These are phyloP conservation scores for Lepilemur ruficaudatus DNA, from an alignment of 2,797 vertebrate species.

Conservation along the genomic window DNA sequence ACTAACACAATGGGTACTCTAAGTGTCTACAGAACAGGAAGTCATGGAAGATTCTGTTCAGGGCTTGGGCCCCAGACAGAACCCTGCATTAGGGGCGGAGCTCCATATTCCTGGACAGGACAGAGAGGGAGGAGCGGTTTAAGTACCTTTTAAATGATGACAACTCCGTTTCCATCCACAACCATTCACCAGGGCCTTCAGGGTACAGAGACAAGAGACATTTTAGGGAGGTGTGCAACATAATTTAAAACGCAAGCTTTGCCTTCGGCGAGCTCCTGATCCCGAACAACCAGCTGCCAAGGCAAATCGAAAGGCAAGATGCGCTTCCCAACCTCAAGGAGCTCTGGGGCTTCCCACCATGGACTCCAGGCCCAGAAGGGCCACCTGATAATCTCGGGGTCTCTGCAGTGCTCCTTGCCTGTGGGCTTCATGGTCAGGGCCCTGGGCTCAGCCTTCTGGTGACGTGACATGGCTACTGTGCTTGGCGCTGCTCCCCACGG, in stretches of 20 bases:
- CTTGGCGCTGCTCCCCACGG: not conserved
- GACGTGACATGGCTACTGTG: not conserved
- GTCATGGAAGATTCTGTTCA: not conserved
- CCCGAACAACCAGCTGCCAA: not conserved
- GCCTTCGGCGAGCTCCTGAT: not conserved
- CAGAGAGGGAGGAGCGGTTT: not conserved
- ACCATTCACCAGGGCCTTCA: not conserved
- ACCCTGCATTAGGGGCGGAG: not conserved
- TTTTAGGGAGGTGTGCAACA: not conserved
- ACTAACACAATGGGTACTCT: not conserved
- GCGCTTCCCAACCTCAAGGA: not conserved
- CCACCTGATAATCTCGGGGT: not conserved
- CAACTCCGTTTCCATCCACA: not conserved
- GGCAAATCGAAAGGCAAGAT: not conserved
- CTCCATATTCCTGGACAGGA: not conserved
- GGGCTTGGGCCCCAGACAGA: not conserved
- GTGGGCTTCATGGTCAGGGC: not conserved
- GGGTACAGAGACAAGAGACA: not conserved
- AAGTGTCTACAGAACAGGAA: not conserved
- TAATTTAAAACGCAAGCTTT: not conserved
- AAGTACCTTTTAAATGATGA: not conserved
- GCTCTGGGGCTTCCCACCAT: not conserved
- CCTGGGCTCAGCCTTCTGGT: not conserved
- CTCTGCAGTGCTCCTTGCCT: not conserved
- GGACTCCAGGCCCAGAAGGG: not conserved